Evolutionary conservation across 2,888 invertebrate genomes (phyloP).

Genomic region (Cantharis rustica): DNA sequence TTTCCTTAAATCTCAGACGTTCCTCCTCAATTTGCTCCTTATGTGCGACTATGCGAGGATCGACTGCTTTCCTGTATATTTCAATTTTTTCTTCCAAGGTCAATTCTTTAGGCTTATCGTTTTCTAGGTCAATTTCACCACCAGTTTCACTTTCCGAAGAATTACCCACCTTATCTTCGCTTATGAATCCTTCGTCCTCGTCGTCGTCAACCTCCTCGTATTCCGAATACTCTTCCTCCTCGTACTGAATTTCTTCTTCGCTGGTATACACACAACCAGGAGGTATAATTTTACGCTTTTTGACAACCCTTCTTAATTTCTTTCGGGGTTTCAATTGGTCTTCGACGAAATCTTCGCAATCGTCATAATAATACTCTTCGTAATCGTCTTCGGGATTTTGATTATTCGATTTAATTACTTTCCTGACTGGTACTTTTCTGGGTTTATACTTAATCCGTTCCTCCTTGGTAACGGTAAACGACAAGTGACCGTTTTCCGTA

Average conservation of each 20-base stretch:
- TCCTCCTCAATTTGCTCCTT: constrained; percentile 41
- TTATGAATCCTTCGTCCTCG: constrained; percentile 17
- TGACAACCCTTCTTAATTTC: constrained; percentile 14
- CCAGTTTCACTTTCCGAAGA: not conserved
- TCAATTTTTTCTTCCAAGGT: constrained; percentile 28
- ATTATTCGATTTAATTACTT: constrained; percentile 32
- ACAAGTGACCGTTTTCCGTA: constrained; percentile 57
- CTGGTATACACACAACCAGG: constrained; percentile 20
- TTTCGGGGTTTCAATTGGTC: constrained; percentile 20
- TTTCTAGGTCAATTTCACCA: constrained; percentile 8
- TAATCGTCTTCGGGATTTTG: constrained; percentile 23
- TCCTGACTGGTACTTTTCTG: constrained; percentile 41
- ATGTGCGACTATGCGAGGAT: constrained; percentile 13
- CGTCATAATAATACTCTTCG: constrained; percentile 32
- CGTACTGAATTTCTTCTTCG: constrained; percentile 27
- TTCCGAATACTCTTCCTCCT: constrained; percentile 31
- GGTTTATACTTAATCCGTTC: constrained; percentile 49
- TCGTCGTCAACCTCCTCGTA: constrained; percentile 31
- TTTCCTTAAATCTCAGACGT: constrained; percentile 42
- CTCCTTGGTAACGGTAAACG: constrained; percentile 51
- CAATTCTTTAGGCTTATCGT: constrained; percentile 18
- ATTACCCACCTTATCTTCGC: not conserved
- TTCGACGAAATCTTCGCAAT: constrained; percentile 22
- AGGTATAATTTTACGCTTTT: constrained; percentile 35
- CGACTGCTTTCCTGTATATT: constrained; percentile 12